A percentile compares a stretch with the other conserved stretches of the same genome.
These are phyloP conservation scores for Parasteatoda tepidariorum DNA, from an alignment of 1,140 invertebrate genomes.

Conservation along the genomic window DNA sequence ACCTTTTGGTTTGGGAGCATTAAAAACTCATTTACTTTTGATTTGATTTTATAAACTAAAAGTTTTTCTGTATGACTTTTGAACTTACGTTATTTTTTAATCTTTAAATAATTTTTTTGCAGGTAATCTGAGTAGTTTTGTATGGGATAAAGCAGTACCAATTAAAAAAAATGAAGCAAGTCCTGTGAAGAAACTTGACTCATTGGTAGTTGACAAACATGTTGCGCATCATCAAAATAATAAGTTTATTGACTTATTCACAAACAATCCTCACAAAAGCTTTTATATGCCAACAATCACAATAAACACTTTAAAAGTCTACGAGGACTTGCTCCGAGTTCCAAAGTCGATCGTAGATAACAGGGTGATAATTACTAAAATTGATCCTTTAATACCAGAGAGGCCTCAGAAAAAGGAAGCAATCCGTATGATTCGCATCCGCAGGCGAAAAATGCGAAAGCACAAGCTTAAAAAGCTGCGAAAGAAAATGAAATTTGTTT, in stretches of 20 bases:
- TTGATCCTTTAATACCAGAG: neutral
- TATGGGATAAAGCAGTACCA: no score
- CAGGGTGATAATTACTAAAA: neutral
- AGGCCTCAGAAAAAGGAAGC: slow-evolving; percentile 74
- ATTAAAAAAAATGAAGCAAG: no score
- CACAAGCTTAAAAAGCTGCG: slow-evolving; percentile 84
- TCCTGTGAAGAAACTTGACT: no score
- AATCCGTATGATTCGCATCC: slow-evolving; percentile 79
- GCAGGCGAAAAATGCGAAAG: slow-evolving; percentile 85
- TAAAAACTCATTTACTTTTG: no score
- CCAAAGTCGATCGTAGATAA: slow-evolving; percentile 3
- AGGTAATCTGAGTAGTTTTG: no score
- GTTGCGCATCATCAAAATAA: neutral
- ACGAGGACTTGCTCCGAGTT: neutral
- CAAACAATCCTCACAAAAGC: slow-evolving; percentile 9
- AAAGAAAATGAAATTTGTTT: slow-evolving; percentile 80
- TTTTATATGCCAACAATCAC: slow-evolving; percentile 36
- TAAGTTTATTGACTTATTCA: slow-evolving; percentile 8
- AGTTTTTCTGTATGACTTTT: no score
- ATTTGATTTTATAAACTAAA: no score
- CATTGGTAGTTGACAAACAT: no score
- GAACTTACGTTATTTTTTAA: no score
- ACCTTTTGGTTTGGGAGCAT: no score
- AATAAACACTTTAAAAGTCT: slow-evolving; percentile 4
- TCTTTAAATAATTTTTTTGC: no score